Base-by-base conservation (phyloP, 2,888 invertebrate genomes). In the Leptarthrus brevirostris region DNA sequence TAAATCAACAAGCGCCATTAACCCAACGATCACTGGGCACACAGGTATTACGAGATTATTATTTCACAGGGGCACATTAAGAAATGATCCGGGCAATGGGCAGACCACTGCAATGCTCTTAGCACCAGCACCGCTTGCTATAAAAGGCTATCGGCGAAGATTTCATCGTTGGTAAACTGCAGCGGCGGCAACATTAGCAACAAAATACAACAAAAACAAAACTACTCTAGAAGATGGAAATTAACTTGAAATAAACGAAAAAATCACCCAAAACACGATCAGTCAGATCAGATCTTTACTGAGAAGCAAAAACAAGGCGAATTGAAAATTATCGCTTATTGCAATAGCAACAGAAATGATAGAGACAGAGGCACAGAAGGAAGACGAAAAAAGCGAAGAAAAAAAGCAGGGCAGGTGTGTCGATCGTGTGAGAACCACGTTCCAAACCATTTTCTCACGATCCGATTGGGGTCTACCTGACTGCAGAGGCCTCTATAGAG, bases 361-460 rank as follows among this genome's bases (percentile, higher is more conserved):
- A 58, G 61, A 49, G 64, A 61, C 12, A 61, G n/a, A 30, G 18
- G 20, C n/a, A 52, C 4, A 34, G 34, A 36, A 30, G 71, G 61
- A 58, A 20, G 56, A 34, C 34, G 44, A 81, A 84, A 83, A 83
- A n/a, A n/a, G n/a, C n/a, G n/a, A n/a, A n/a, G n/a, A n/a, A n/a
- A n/a, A n/a, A 83, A 66, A 66, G 14, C 66, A 47, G 83, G 84
- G 85, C 84, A 84, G 84, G 84, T 84, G 84, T 84, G 84, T 84
- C 84, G 84, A 84, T 84, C 84, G 84, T 84, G 84, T 84, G 84
- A 84, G 84, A 84, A 84, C 84, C 84, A 84, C 84, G 84, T 84
- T 84, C 84, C 84, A 84, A 84, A 84, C 82, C 83, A 84, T 84
- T 84, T 84, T 84, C 84, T 84, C 84, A 84, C 84, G 84, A 84